Base-by-base conservation (phyloP, 2,797 vertebrate species). In the Lateolabrax maculatus region DNA sequence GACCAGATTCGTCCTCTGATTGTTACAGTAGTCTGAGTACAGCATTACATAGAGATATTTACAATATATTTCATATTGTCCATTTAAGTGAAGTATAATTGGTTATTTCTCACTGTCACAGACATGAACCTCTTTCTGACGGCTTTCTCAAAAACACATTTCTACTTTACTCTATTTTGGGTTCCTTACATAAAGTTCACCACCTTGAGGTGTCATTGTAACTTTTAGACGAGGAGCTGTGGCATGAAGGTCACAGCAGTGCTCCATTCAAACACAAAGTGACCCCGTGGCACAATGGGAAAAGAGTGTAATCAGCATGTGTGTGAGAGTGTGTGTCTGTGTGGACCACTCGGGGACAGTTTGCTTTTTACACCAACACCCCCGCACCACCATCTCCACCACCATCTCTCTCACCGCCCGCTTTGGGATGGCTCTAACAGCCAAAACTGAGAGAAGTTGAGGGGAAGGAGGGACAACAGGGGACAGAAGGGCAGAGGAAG, bases 341-440 rank as follows among this genome's bases (percentile, higher is more conserved):
- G 68, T 31, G 36, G 27, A 39, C 66, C 82, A 87, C 84, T 89
- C 57, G 36, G 84, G 77, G 79, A 90, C 75, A 44, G 46, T 76
- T 72, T 81, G 89, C 90, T 93, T 92, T 93, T 93, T 80, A 86
- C 89, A 92, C 87, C 18, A 73, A 82, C 86, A 81, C 85, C 75
- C 31, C 21, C 27, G 51, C 43, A 48, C 53, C 37, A 21, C 58
- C 60, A 19, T 56, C 72, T 76, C 73, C n/a, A n/a, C n/a, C n/a
- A n/a, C n/a, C n/a, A n/a, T 77, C 82, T 77, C 80, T 71, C 79
- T 88, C 71, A 25, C 39, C 19, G 41, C 11, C 73, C 71, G 88
- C 87, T 72, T 12, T 69, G 84, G 87, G 84, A 89, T 18, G 66
- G 56, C 3, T 52, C 77, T 79, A 85, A 86, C 76, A 80, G 82